phyloP scores from a whole-genome alignment of 2,113 vertebrate genomes.

The Perccottus glenii region DNA sequence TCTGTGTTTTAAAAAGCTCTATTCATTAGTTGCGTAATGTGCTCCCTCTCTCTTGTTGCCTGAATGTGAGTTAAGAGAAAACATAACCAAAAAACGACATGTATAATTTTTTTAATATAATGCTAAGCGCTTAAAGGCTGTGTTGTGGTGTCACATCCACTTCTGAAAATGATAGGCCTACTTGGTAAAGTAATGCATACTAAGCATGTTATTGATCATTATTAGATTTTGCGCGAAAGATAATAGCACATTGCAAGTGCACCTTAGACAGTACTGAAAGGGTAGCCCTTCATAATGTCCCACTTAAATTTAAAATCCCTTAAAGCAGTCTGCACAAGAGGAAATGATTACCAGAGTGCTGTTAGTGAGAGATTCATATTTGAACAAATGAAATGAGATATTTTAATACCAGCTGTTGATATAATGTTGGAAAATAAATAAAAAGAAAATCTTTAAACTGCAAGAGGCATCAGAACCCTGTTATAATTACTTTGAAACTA shows the following conservation, averaged over 20 bases:
- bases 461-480: not conserved
- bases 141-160: not conserved
- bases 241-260: constrained; percentile 23
- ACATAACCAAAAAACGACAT: not conserved
- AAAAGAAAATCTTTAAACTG: constrained; percentile 26
- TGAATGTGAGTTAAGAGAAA: constrained; percentile 3
- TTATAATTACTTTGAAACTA: not conserved
- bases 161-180: not conserved
- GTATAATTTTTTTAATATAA: constrained; percentile 3
- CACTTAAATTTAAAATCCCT: constrained; percentile 8
- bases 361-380: constrained; percentile 13
- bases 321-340: constrained; percentile 4
- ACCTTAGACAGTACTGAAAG: constrained; percentile 46
- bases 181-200: constrained; percentile 10
- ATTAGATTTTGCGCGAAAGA: constrained; percentile 22
- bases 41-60: not conserved
- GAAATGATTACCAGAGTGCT: constrained; percentile 36
- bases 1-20: not conserved
- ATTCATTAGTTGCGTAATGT: not conserved
- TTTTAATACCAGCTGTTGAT: constrained; percentile 5
- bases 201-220: constrained; percentile 1
- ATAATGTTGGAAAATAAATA: constrained; percentile 24
- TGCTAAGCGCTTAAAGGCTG: not conserved
- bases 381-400: no score
- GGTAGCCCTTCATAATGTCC: constrained; percentile 20